A percentile compares a stretch with the other conserved stretches of the same genome.
Evolutionary conservation across 2,888 invertebrate species (phyloP).

Genomic region (Microplitis manilae): DNA sequence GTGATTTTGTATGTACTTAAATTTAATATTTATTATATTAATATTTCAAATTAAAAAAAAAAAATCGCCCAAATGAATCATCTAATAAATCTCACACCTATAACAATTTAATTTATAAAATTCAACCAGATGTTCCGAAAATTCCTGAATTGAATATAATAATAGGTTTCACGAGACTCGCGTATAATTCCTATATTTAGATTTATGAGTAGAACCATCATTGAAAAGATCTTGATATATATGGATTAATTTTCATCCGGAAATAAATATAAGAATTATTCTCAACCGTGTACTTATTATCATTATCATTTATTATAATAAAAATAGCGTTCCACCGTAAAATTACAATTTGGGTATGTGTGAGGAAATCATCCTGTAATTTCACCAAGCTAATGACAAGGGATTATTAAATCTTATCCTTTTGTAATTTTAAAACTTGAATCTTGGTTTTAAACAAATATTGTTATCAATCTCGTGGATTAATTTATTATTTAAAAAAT

Average conservation of each 20-base stretch:
- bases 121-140: neutral
- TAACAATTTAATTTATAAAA: neutral
- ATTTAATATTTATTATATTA: too few species aligned
- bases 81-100: neutral
- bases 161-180: neutral
- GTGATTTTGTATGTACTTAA: too few species aligned
- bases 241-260: conserved; percentile 8
- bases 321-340: neutral
- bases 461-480: neutral
- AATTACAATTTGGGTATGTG: conserved; percentile 6
- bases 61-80: neutral
- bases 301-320: neutral
- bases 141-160: neutral
- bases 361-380: neutral
- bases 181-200: conserved; percentile 1
- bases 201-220: neutral
- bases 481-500: neutral
- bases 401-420: neutral
- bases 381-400: neutral
- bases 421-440: neutral
- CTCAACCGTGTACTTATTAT: neutral
- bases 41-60: neutral
- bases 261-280: conserved; percentile 18
- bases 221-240: neutral
- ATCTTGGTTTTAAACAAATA: neutral